Percentiles rank a stretch among this genome's conserved stretches.
Evolutionary conservation across 2,797 vertebrate genomes (phyloP).

Genomic region (Spea hammondii): DNA sequence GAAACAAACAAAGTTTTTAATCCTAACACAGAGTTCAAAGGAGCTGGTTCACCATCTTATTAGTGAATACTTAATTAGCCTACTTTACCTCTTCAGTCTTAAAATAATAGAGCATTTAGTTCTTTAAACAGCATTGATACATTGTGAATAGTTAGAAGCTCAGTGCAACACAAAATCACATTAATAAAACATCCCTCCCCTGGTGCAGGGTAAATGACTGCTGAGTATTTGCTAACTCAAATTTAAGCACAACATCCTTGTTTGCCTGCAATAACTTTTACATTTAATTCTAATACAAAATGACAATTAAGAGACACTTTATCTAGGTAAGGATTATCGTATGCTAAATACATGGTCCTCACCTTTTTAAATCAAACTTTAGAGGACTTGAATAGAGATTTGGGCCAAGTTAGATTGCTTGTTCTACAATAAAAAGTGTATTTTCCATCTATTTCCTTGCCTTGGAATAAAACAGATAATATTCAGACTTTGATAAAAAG

Average conservation of each 20-base stretch:
- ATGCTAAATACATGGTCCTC: neutral
- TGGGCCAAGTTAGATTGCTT: neutral
- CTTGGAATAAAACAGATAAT: neutral
- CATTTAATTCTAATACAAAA: neutral
- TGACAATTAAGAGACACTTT: neutral
- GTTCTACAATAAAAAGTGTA: neutral
- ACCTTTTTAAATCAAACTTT: neutral
- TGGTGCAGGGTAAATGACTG: conserved; percentile 17
- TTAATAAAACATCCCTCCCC: conserved; percentile 39
- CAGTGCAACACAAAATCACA: conserved; percentile 52
- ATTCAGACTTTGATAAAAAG: neutral
- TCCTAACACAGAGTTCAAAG: conserved; percentile 24
- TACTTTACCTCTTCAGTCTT: conserved; percentile 29
- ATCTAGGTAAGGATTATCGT: neutral
- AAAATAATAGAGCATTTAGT: conserved; percentile 42
- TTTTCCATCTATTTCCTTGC: neutral
- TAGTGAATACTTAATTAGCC: conserved; percentile 41
- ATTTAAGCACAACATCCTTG: conserved; percentile 3
- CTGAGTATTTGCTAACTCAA: conserved; percentile 1
- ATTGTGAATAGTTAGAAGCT: conserved; percentile 52
- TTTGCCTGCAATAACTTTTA: neutral
- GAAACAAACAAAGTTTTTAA: conserved; percentile 38
- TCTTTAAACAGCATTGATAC: conserved; percentile 57
- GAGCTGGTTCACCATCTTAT: conserved; percentile 27
- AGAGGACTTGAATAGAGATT: neutral